A percentile compares a stretch with the other conserved stretches of the same genome.
phyloP scores from a whole-genome alignment of 2,113 vertebrate species.

The Larimichthys polyactis region DNA sequence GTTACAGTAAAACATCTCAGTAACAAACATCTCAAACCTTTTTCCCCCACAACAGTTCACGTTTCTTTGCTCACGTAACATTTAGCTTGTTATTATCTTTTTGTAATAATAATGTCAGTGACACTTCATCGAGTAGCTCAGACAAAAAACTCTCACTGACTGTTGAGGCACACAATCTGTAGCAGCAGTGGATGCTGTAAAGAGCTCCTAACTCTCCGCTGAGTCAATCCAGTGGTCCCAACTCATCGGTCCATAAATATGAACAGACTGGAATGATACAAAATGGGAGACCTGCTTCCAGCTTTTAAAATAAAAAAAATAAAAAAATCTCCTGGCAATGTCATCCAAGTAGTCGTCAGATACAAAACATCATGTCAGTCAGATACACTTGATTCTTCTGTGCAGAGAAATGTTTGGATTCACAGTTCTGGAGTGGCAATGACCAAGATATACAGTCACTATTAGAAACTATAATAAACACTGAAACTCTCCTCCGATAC shows the following conservation, averaged over 20 bases:
- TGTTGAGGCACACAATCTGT: constrained; percentile 44
- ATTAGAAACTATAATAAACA: constrained; percentile 47
- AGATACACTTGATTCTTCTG: constrained; percentile 32
- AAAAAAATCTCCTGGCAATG: constrained; percentile 26
- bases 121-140: constrained; percentile 38
- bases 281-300: constrained; percentile 58
- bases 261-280: constrained; percentile 51
- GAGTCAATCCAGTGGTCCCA: constrained; percentile 56
- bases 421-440: constrained; percentile 55
- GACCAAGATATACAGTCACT: constrained; percentile 54
- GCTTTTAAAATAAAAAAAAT: constrained; percentile 20
- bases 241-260: constrained; percentile 57
- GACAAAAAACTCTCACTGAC: constrained; percentile 37
- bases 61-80: constrained; percentile 31
- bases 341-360: constrained; percentile 45
- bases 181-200: constrained; percentile 32
- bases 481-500: constrained; percentile 14
- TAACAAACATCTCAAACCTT: constrained; percentile 20
- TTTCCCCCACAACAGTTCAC: constrained; percentile 24
- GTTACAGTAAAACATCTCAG: constrained; percentile 63
- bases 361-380: constrained; percentile 42
- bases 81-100: constrained; percentile 32
- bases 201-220: constrained; percentile 8
- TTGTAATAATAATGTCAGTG: constrained; percentile 45
- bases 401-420: constrained; percentile 47